Percentiles rank a stretch among this genome's conserved stretches.
Evolutionary conservation across 2,888 invertebrate species (phyloP).

Genomic region (Calliscelio sp.): DNA sequence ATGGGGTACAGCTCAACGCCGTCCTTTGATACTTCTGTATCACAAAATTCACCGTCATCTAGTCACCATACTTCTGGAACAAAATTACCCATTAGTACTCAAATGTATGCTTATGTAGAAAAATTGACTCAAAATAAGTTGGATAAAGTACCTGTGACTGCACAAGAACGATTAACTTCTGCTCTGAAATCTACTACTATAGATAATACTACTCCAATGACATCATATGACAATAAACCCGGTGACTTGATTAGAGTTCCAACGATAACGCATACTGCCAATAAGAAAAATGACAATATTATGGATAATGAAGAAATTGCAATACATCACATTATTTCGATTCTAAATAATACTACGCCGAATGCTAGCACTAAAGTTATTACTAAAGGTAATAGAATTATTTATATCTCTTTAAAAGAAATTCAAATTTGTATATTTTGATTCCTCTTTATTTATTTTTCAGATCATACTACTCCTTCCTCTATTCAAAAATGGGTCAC

Average conservation of each 20-base stretch:
- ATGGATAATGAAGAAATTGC: slow-evolving; percentile 84
- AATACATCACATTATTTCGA: slow-evolving; percentile 86
- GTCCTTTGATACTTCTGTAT: slow-evolving; percentile 35
- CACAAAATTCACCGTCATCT: slow-evolving; percentile 53
- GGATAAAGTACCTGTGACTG: slow-evolving; percentile 49
- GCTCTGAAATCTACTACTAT: slow-evolving; percentile 79
- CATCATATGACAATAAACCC: slow-evolving; percentile 75
- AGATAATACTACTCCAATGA: slow-evolving; percentile 84
- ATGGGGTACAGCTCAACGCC: slow-evolving; percentile 50
- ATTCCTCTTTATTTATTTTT: too few relatives aligned
- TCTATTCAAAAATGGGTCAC: slow-evolving; percentile 83
- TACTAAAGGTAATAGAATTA: slow-evolving; percentile 75
- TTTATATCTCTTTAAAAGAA: too few relatives aligned
- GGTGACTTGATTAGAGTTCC: slow-evolving; percentile 84
- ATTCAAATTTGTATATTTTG: neutral
- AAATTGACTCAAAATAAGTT: slow-evolving; percentile 53
- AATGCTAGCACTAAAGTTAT: slow-evolving; percentile 76
- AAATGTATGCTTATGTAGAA: slow-evolving; percentile 76
- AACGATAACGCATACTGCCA: slow-evolving; percentile 82
- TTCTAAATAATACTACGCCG: slow-evolving; percentile 85
- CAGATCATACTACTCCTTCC: slow-evolving; percentile 72
- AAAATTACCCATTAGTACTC: slow-evolving; percentile 71
- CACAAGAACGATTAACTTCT: slow-evolving; percentile 74
- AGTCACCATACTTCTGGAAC: slow-evolving; percentile 52
- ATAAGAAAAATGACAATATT: slow-evolving; percentile 83